Evolutionary conservation across 2,888 invertebrate genomes (phyloP).

Genomic region (Nasonia oneida): DNA sequence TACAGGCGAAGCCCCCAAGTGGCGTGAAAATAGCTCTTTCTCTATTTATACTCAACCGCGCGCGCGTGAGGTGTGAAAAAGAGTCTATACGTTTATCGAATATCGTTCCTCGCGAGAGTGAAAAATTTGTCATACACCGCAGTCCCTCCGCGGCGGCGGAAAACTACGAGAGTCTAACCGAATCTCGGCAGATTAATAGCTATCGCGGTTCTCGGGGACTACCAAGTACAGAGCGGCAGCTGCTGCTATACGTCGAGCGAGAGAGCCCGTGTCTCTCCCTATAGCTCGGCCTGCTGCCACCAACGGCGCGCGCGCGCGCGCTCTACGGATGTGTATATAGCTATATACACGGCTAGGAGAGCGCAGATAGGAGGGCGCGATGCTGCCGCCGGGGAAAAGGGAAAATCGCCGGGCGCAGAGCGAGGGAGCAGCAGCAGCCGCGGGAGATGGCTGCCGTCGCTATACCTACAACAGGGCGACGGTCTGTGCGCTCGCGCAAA

Average conservation of each 20-base stretch:
- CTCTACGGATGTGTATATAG: background rate
- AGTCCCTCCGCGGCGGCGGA: background rate
- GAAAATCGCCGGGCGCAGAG: slow-evolving; percentile 51
- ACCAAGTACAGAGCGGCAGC: background rate
- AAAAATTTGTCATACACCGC: background rate
- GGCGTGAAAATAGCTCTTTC: too few relatives aligned
- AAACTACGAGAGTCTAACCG: background rate
- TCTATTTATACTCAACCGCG: too few relatives aligned
- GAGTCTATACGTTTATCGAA: too few relatives aligned
- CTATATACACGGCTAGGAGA: background rate
- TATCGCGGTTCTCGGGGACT: background rate
- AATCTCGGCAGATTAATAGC: slow-evolving; percentile 9
- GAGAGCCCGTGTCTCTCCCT: background rate
- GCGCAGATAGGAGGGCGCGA: slow-evolving; percentile 10
- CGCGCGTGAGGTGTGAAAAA: too few relatives aligned
- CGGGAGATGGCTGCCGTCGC: slow-evolving; percentile 1
- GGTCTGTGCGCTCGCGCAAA: slow-evolving; percentile 2
- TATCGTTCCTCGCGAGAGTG: background rate
- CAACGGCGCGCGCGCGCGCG: background rate
- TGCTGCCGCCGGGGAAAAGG: slow-evolving; percentile 51
- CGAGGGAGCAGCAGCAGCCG: background rate
- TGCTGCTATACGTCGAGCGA: background rate
- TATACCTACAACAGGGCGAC: background rate
- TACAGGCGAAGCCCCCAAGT: too few relatives aligned
- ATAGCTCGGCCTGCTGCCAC: background rate